A percentile compares a stretch with the other conserved stretches of the same genome.
These are phyloP conservation scores for Fringilla coelebs DNA, from an alignment of 2,797 vertebrate species.

Conservation along the genomic window DNA sequence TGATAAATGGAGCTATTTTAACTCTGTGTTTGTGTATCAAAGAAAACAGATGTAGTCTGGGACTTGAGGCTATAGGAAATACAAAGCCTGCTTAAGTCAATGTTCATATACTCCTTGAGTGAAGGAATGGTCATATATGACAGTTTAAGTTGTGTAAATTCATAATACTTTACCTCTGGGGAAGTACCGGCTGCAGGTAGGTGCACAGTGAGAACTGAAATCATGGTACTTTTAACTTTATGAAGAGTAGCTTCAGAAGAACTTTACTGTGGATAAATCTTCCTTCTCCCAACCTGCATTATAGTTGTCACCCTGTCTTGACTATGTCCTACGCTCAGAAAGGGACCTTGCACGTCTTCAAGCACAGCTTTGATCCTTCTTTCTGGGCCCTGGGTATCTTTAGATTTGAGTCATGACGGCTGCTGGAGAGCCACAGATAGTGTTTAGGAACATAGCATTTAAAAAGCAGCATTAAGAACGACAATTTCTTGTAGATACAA, in stretches of 20 bases:
- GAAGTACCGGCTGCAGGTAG: background rate
- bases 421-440: background rate
- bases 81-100: slow-evolving; percentile 83
- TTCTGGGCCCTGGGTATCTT: background rate
- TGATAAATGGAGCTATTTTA: slow-evolving; percentile 98
- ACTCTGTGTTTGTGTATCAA: slow-evolving; percentile 90
- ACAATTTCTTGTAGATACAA: background rate
- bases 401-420: background rate
- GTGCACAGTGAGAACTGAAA: slow-evolving; percentile 8
- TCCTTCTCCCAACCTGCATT: background rate
- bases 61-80: slow-evolving; percentile 86
- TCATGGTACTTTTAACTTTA: background rate
- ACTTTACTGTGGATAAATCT: background rate
- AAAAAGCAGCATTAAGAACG: background rate
- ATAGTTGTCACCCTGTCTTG: background rate
- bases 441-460: background rate
- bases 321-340: accelerated
- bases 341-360: background rate
- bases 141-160: slow-evolving; percentile 26
- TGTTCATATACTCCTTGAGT: slow-evolving; percentile 73
- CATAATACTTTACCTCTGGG: slow-evolving; percentile 13
- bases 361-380: background rate
- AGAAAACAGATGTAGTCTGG: slow-evolving; percentile 98
- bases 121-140: slow-evolving; percentile 64
- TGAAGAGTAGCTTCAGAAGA: background rate